A percentile compares a stretch with the other conserved stretches of the same genome.
phyloP scores from a whole-genome alignment of 2,888 invertebrate species.

The Cheilosia grossa region DNA sequence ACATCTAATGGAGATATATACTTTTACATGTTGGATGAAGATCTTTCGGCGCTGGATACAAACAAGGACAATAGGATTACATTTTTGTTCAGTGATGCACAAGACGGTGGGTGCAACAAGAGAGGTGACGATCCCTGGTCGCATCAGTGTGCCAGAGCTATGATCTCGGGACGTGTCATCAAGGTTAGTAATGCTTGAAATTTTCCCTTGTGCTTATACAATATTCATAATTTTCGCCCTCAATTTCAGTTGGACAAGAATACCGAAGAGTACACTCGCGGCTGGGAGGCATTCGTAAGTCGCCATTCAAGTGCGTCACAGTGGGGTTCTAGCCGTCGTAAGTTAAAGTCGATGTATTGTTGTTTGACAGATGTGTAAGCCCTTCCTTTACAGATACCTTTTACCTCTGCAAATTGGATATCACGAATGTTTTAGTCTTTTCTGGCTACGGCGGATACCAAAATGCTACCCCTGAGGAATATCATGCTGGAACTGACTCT shows the following conservation, averaged over 20 bases:
- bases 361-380: background rate
- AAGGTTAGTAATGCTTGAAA: constrained; percentile 17
- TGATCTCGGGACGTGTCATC: constrained; percentile 47
- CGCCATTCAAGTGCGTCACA: constrained; percentile 41
- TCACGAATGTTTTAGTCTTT: constrained; percentile 42
- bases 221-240: background rate
- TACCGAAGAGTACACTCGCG: constrained; percentile 22
- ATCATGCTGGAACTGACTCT: background rate
- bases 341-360: constrained; percentile 2
- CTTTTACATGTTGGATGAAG: constrained; percentile 47
- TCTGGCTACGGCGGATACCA: constrained; percentile 29
- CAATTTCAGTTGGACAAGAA: constrained; percentile 34
- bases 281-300: constrained; percentile 18
- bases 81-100: constrained; percentile 65
- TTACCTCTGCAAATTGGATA: constrained; percentile 56
- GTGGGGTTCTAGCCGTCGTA: constrained; percentile 33
- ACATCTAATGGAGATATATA: constrained; percentile 47
- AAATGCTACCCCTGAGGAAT: background rate
- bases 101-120: constrained; percentile 52
- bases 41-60: constrained; percentile 36
- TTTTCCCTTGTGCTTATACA: background rate
- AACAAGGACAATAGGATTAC: constrained; percentile 43
- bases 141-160: constrained; percentile 41
- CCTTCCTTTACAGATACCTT: constrained; percentile 29
- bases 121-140: constrained; percentile 43